phyloP scores from a whole-genome alignment of 2,888 invertebrate species.

The Drosophila borborema region DNA sequence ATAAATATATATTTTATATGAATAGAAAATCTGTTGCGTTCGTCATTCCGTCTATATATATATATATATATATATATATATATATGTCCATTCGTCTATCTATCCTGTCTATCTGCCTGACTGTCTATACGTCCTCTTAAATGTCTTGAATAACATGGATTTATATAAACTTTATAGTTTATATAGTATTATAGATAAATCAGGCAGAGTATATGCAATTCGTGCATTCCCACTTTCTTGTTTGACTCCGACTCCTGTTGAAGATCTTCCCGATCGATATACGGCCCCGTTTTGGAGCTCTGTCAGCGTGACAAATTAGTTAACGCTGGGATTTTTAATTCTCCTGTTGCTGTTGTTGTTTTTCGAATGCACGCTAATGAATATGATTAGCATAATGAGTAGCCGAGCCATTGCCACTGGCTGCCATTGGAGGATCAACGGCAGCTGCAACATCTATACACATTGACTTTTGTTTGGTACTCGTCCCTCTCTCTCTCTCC shows the following conservation, averaged over 20 bases:
- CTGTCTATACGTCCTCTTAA: too few species aligned
- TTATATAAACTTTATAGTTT: too few species aligned
- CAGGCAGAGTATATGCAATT: not conserved
- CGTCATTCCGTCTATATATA: too few species aligned
- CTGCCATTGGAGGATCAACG: slow-evolving; percentile 13
- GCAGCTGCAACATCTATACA: slow-evolving; percentile 30
- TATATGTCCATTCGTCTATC: too few species aligned
- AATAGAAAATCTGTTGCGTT: too few species aligned
- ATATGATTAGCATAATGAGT: slow-evolving; percentile 78
- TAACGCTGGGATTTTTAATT: slow-evolving; percentile 21
- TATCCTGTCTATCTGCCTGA: too few species aligned
- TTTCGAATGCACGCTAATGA: slow-evolving; percentile 59
- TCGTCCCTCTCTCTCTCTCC: not conserved
- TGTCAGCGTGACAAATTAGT: slow-evolving; percentile 72
- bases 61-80: too few species aligned
- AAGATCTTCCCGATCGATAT: slow-evolving; percentile 63
- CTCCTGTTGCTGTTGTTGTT: slow-evolving; percentile 21
- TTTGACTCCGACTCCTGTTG: slow-evolving; percentile 8
- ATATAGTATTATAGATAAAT: too few species aligned
- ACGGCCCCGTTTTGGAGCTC: slow-evolving; percentile 14
- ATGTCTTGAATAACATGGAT: too few species aligned
- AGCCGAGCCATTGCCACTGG: not conserved
- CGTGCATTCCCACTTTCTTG: not conserved
- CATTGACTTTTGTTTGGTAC: slow-evolving; percentile 6
- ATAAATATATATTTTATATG: too few species aligned